Percentiles rank a stretch among this genome's conserved stretches.
Conservation (phyloP, 2,113 vertebrate genomes). For the Sus scrofa region DNA sequence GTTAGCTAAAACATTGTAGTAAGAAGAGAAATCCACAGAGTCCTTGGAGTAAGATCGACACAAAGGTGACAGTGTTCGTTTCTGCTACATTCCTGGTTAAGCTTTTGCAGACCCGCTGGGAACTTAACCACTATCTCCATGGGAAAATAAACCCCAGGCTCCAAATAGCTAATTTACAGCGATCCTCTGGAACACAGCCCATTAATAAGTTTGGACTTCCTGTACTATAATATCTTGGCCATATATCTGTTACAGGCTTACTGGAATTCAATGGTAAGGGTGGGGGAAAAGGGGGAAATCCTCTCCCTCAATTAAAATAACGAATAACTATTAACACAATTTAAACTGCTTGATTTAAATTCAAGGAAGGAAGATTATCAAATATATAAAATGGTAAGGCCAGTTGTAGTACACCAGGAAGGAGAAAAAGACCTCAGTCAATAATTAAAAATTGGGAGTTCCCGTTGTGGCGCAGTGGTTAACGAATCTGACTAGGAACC, state of each 20-base stretch:
- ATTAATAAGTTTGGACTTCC: constrained; percentile 44
- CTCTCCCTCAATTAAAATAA: background rate
- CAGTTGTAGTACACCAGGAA: background rate
- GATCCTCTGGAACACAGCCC: background rate
- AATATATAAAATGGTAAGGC: background rate
- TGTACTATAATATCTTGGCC: background rate
- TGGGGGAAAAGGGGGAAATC: background rate
- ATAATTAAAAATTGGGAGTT: no score
- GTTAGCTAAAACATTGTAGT: constrained; percentile 23
- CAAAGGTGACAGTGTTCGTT: constrained; percentile 60
- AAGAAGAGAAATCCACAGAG: constrained; percentile 59
- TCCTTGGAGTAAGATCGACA: constrained; percentile 35
- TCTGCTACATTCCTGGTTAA: constrained; percentile 49
- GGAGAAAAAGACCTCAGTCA: background rate
- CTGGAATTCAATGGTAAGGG: background rate
- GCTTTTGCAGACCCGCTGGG: constrained; percentile 25
- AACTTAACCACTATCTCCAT: constrained; percentile 54
- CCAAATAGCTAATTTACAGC: constrained; percentile 43
- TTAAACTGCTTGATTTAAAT: constrained; percentile 25
- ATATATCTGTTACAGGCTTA: background rate
- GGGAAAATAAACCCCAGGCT: constrained; percentile 64
- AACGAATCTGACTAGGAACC: no score
- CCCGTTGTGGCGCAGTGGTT: no score
- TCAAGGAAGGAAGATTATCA: background rate
- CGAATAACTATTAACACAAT: background rate